These are phyloP conservation scores for Sceloporus tristichus DNA, from an alignment of 2,113 vertebrate species.

Conservation along the genomic window DNA sequence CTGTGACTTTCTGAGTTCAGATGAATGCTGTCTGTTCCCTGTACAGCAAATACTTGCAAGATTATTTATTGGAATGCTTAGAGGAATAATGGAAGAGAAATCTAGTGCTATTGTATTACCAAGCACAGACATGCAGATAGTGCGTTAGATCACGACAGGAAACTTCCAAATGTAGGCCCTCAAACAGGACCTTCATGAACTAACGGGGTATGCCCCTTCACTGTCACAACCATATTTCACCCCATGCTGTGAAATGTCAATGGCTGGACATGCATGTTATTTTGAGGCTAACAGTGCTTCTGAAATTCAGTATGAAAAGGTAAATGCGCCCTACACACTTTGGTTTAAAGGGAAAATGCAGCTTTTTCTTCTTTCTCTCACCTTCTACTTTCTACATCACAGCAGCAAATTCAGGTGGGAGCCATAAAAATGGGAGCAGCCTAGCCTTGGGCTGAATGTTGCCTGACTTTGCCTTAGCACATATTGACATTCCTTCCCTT, in stretches of 20 bases:
- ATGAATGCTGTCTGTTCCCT: slow-evolving; percentile 23
- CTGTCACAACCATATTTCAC: too few species aligned
- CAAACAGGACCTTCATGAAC: not conserved
- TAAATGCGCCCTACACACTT: not conserved
- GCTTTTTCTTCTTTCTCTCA: too few species aligned
- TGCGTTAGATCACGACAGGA: not conserved
- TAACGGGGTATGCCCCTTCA: not conserved
- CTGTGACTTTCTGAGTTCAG: not conserved
- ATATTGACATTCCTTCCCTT: too few species aligned
- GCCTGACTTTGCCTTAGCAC: too few species aligned
- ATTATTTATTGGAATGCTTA: slow-evolving; percentile 16
- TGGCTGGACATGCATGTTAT: not conserved
- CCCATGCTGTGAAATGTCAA: not conserved
- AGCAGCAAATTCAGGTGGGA: too few species aligned
- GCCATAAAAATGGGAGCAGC: too few species aligned
- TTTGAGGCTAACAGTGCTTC: not conserved
- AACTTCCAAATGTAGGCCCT: too few species aligned
- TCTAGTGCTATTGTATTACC: slow-evolving; percentile 4
- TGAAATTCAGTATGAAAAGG: not conserved
- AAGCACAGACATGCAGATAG: not conserved
- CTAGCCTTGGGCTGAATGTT: too few species aligned
- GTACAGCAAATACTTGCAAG: slow-evolving; percentile 29
- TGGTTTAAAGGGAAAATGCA: not conserved
- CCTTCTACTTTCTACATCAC: too few species aligned
- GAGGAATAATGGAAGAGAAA: slow-evolving; percentile 17